phyloP scores from a whole-genome alignment of 2,797 vertebrate genomes.

The Fratercula arctica region DNA sequence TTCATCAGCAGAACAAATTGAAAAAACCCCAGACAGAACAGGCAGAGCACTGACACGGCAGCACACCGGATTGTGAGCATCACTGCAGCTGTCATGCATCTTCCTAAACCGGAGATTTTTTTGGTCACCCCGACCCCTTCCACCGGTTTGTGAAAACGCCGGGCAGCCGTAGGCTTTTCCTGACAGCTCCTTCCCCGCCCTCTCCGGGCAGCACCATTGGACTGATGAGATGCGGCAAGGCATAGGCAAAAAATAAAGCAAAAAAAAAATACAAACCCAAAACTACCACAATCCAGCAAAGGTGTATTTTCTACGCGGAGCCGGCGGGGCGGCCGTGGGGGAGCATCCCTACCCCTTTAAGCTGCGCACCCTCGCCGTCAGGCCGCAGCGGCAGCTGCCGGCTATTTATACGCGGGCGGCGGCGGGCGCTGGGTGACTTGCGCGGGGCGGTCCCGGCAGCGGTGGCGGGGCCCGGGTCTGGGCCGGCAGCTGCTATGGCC shows the following conservation, averaged over 20 bases:
- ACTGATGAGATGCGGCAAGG: background rate
- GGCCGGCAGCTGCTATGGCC: background rate
- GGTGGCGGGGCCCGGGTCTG: background rate
- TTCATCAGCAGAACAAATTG: background rate
- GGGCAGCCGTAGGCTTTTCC: background rate
- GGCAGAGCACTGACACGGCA: background rate
- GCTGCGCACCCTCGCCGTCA: background rate
- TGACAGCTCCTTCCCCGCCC: background rate
- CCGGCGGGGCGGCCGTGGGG: fast-evolving
- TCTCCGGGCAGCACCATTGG: background rate
- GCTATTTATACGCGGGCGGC: constrained; percentile 57
- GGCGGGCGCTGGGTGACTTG: background rate
- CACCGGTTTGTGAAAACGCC: background rate
- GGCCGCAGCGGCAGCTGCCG: constrained; percentile 24
- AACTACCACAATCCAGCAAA: background rate
- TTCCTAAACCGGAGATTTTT: background rate
- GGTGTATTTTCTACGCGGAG: fast-evolving
- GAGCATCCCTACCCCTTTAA: constrained; percentile 27
- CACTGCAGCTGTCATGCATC: background rate
- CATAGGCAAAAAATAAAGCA: background rate
- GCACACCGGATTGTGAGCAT: background rate
- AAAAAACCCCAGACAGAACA: background rate
- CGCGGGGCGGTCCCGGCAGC: background rate
- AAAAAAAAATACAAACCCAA: background rate
- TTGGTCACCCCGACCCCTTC: background rate